Evolutionary conservation across 30 jellyfish, hydroid and myxozoan genomes (phyloP), one percentile per base, ranked within the genome.

Genomic region (Aurelia aurita complex sp. Pacific): DNA sequence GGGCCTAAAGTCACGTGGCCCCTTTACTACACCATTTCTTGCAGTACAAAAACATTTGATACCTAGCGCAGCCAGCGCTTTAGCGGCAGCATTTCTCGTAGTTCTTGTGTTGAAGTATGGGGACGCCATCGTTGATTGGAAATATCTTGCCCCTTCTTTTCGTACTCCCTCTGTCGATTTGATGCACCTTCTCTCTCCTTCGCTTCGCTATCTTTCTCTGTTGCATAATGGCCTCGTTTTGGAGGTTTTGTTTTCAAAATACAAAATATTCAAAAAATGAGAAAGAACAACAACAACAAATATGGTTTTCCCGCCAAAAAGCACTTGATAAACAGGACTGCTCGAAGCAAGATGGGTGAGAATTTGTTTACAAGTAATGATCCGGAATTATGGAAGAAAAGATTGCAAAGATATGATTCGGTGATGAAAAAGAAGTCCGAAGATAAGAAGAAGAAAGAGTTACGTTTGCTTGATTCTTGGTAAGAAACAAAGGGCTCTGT

Each of bases 381-480:
- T 43, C 55, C 35, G 2, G 85, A 34, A 15, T 18, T 60, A 10
- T 92, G 98, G 98, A 82, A 15, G 34, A 38, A 61, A 11, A 73
- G 34, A 18, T 73, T 81, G 15, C 71, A 67, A 18, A 62, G 72
- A 46, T 92, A 92, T 75, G 32, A 82, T 57, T 59, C 33, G 9
- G 98, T 92, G 5, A 42, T 92, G 67, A 64, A 46, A 29, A 43
- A 62, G 76, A 77, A 75, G 40, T 40, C 96, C 14, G 83, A 52
- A 17, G 82, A 75, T 40, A 79, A 85, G 55, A 92, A 92, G 82
- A 92, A 92, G 63, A 60, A 65, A 13, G 95, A 83, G 34, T 90
- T 92, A 19, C 60, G 61, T 8, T 64, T 35, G 19, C 86, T 92
- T 3, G 98, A 92, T 61, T 42, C 36, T 32, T 92, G 98, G 98